Percentiles rank a stretch among this genome's conserved stretches.
Conservation (phyloP, 1,140 invertebrate species). For the Drosophila repleta region DNA sequence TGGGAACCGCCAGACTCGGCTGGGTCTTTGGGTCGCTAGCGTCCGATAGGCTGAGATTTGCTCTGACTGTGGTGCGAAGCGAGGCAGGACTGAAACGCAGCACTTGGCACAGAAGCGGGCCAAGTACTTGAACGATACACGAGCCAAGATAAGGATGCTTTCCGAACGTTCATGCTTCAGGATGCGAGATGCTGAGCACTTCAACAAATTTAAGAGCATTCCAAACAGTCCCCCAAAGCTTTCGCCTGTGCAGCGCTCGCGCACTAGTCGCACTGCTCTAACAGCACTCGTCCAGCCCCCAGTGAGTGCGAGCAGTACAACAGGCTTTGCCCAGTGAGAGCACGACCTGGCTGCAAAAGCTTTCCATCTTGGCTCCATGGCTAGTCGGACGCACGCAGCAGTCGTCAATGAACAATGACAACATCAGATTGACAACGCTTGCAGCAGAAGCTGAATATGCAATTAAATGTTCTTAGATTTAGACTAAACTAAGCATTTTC, state of each 20-base stretch:
- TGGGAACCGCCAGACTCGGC: constrained; percentile 8
- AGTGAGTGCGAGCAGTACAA: constrained; percentile 20
- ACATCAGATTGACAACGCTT: constrained; percentile 1
- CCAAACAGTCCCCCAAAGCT: constrained; percentile 5
- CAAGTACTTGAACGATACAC: constrained; percentile 18
- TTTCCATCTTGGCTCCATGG: constrained; percentile 9
- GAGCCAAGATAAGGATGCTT: constrained; percentile 35
- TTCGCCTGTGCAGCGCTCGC: background rate
- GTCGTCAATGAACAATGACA: constrained; percentile 21
- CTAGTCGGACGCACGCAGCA: background rate
- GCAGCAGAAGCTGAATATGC: background rate
- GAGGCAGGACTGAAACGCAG: constrained; percentile 49
- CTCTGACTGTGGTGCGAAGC: constrained; percentile 52
- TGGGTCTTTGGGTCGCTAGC: constrained; percentile 8
- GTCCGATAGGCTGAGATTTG: constrained; percentile 35
- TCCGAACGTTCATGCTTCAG: constrained; percentile 8
- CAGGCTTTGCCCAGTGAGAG: constrained; percentile 13
- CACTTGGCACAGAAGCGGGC: constrained; percentile 21
- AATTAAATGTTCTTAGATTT: background rate
- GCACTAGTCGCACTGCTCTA: constrained; percentile 36
- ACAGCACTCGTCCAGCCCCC: background rate
- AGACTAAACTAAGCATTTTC: background rate
- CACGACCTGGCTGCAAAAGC: constrained; percentile 30
- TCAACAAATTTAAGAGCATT: constrained; percentile 48
- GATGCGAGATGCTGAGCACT: constrained; percentile 37